These are phyloP conservation scores for Euglossa dilemma DNA, from an alignment of 1,140 invertebrate species.

Conservation along the genomic window DNA sequence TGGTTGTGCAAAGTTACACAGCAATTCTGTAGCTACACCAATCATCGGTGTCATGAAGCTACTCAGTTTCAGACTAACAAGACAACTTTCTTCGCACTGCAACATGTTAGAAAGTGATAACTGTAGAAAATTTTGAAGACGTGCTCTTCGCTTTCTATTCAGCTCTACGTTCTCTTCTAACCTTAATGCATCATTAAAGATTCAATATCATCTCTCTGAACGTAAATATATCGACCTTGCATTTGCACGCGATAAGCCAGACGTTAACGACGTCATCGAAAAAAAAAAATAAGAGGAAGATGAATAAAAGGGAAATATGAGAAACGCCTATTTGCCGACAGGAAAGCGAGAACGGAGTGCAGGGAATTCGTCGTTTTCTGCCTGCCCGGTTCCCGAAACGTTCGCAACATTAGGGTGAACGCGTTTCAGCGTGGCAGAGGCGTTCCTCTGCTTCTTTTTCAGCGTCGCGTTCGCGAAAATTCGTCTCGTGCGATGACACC, in stretches of 20 bases:
- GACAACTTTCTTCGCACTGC: no score
- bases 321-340: background rate
- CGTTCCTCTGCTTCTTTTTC: constrained; percentile 20
- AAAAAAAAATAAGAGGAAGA: background rate
- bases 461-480: constrained; percentile 11
- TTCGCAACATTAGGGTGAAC: background rate
- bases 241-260: background rate
- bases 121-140: background rate
- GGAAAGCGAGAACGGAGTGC: background rate
- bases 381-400: background rate
- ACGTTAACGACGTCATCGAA: background rate
- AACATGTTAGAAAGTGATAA: background rate
- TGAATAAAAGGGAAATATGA: background rate
- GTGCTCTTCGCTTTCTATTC: no score
- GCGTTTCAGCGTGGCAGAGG: background rate
- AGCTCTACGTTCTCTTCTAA: background rate
- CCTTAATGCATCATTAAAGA: background rate
- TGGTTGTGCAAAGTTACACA: no score
- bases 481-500: constrained; percentile 20
- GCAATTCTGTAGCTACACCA: no score
- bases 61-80: no score
- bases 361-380: background rate
- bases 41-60: no score
- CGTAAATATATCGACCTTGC: no score
- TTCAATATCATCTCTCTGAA: background rate